These are phyloP conservation scores for Percopsis omiscomaycus DNA, from an alignment of 2,797 vertebrate genomes.

Conservation along the genomic window DNA sequence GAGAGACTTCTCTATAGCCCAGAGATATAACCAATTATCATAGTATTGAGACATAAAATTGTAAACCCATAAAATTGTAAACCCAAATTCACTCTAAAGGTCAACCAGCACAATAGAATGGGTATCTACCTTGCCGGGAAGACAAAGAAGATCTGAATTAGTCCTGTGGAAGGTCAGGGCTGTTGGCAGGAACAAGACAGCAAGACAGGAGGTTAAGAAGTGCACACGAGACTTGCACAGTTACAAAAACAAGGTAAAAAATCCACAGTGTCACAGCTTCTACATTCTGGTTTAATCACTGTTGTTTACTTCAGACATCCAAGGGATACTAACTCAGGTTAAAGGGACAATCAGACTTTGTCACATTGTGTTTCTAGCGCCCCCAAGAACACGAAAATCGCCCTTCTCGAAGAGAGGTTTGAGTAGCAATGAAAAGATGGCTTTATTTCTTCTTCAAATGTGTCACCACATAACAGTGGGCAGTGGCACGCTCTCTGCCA, in stretches of 20 bases:
- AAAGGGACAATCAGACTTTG: constrained; percentile 2
- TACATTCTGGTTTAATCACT: constrained; percentile 38
- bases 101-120: background rate
- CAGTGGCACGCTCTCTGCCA: no score
- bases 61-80: constrained; percentile 17
- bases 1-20: background rate
- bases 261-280: constrained; percentile 31
- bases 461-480: no score
- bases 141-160: background rate
- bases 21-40: background rate
- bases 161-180: constrained; percentile 32
- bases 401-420: no score
- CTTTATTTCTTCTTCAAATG: no score
- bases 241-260: constrained; percentile 28
- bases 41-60: constrained; percentile 11
- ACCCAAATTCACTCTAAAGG: constrained; percentile 8
- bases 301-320: constrained; percentile 27
- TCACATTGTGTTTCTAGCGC: no score
- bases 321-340: constrained; percentile 39
- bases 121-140: constrained; percentile 1
- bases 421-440: no score
- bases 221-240: no score
- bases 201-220: constrained; percentile 29
- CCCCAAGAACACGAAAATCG: no score
- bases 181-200: constrained; percentile 42